Evolutionary conservation across 2,888 invertebrate genomes (phyloP), one percentile per base, ranked within the genome.

Genomic region (Darwinula stevensoni): DNA sequence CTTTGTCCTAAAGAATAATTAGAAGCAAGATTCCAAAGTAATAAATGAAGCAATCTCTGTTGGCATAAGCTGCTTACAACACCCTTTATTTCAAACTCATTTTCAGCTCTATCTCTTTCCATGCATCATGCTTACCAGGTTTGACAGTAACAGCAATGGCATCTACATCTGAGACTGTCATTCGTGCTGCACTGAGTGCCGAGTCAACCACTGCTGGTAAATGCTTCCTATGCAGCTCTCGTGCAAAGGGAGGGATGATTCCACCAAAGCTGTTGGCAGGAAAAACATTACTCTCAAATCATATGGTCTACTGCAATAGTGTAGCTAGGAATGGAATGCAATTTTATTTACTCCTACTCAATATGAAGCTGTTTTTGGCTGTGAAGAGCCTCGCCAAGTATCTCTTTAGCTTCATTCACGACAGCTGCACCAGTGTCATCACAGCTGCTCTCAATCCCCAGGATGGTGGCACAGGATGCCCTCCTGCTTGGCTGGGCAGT

Each of bases 401-500:
- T 57, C 36, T 57, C 55, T 16, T 75, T 71, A 35, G 59, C 45
- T 14, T 56, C 57, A 50, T 73, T 63, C 4, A 94, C 66, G 38
- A 94, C 58, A 27, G 82, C 88, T 45, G 74, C 72, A 14, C 82
- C 88, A 2, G 91, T 94, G 49, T 94, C 94, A 58, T 94, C 91
- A 48, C 88, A 94, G 37, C 88, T 88, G 3, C 86, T 84, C 61
- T 94, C 94, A 43, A 94, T 88, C 4, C 91, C 91, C 40, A 91
- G 54, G 33, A 91, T 22, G n/a, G n/a, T n/a, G n/a, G n/a, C n/a
- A n/a, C n/a, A n/a, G n/a, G n/a, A n/a, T n/a, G n/a, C n/a, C n/a
- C n/a, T n/a, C n/a, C n/a, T n/a, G n/a, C n/a, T n/a, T n/a, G n/a
- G n/a, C n/a, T n/a, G n/a, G n/a, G n/a, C n/a, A n/a, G n/a, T n/a